Evolutionary conservation across 23 tunicate genomes (phyloP).

Genomic region (Diplosoma virens): DNA sequence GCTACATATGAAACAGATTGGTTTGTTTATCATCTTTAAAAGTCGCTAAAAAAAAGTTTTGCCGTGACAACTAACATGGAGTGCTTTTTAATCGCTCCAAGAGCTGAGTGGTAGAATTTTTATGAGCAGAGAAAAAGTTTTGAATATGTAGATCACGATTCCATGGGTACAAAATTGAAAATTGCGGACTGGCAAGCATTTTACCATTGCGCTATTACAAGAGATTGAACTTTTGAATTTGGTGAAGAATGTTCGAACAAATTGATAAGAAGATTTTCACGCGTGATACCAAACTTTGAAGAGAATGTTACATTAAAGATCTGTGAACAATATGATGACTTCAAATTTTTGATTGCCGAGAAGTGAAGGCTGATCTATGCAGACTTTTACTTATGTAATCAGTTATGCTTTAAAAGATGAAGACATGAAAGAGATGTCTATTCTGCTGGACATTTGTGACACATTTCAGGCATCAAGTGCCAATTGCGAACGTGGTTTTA

Average conservation of each 20-base stretch:
- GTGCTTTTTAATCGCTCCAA: no score
- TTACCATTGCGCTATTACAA: conserved; percentile 2
- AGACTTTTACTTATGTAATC: conserved; percentile 3
- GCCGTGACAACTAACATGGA: no score
- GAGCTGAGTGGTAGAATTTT: no score
- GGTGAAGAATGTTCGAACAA: background rate
- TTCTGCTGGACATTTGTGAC: conserved; percentile 10
- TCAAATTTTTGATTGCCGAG: conserved; percentile 5
- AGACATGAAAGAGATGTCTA: conserved; percentile 4
- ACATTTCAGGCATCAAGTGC: conserved; percentile 25
- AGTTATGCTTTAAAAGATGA: background rate
- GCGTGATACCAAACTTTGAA: conserved; percentile 16
- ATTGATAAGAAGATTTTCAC: conserved; percentile 11
- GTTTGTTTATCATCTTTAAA: no score
- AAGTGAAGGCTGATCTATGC: conserved; percentile 16
- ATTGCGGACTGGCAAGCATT: conserved; percentile 22
- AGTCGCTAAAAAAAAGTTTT: no score
- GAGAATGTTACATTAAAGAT: conserved; percentile 4
- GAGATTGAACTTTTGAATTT: background rate
- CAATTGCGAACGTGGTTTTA: conserved; percentile 19
- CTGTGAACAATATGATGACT: conserved; percentile 15
- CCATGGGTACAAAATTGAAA: no score
- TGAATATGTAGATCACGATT: no score
- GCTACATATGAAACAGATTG: no score
- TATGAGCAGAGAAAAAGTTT: no score